Evolutionary conservation across 2,113 vertebrate genomes (phyloP).

Genomic region (Archilochus colubris): DNA sequence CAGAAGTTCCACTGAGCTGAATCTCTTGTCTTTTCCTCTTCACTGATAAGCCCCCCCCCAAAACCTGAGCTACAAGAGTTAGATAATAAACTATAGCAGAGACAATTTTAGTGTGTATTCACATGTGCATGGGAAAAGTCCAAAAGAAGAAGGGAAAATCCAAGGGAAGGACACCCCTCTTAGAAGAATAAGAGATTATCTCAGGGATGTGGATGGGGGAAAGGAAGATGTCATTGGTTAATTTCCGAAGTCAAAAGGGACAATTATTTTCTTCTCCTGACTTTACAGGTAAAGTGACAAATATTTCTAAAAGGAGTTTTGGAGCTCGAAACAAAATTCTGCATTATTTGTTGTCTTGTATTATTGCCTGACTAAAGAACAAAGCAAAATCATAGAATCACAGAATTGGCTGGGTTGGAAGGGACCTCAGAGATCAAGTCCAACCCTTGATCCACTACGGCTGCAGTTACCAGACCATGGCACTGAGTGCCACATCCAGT

Average conservation of each 20-base stretch:
- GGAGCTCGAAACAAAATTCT: background rate
- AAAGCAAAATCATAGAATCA: background rate
- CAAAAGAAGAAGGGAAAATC: background rate
- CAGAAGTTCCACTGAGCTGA: constrained; percentile 76
- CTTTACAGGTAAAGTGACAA: background rate
- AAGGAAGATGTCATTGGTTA: background rate
- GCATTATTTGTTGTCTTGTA: background rate
- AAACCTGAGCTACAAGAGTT: constrained; percentile 54
- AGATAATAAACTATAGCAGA: constrained; percentile 64
- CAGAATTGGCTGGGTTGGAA: no score
- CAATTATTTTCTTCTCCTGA: background rate
- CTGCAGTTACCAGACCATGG: no score
- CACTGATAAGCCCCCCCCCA: constrained; percentile 72
- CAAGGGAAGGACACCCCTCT: background rate
- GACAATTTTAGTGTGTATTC: constrained; percentile 60
- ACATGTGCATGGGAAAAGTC: constrained; percentile 52
- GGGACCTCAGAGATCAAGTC: no score
- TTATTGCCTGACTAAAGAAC: background rate
- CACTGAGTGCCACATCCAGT: no score
- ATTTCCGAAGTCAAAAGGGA: background rate
- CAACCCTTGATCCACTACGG: no score
- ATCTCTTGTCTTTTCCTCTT: constrained; percentile 9
- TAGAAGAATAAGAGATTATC: background rate
- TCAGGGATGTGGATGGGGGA: background rate
- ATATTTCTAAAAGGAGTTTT: background rate